Conservation (phyloP, 2,797 vertebrate species). For the Petrocephalus schoutedeni region DNA sequence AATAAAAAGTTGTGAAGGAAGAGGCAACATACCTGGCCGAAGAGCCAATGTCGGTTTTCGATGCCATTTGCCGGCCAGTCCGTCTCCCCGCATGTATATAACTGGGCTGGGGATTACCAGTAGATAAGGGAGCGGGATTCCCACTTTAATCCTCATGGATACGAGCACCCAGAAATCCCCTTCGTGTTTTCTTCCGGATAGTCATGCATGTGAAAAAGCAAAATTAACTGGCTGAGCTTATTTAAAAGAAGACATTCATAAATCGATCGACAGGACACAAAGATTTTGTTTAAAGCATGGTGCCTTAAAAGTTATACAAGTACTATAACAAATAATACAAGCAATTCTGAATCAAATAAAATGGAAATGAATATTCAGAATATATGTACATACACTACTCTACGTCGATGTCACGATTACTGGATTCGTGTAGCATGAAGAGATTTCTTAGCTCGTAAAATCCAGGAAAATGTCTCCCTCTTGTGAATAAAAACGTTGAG, state of each 20-base stretch:
- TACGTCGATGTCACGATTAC: background rate
- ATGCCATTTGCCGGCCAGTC: background rate
- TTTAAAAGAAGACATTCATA: background rate
- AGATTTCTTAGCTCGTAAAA: background rate
- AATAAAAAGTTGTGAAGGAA: background rate
- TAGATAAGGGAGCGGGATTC: background rate
- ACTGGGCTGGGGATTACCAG: background rate
- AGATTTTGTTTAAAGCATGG: background rate
- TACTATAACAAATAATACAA: background rate
- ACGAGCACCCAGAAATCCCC: background rate
- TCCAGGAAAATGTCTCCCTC: conserved; percentile 12
- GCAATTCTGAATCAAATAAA: background rate
- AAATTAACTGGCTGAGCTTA: background rate
- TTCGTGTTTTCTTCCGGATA: background rate
- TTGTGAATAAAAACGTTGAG: background rate
- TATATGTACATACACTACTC: background rate
- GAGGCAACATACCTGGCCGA: background rate
- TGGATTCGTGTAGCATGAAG: background rate
- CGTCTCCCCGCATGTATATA: background rate
- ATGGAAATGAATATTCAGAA: background rate
- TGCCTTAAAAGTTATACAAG: background rate
- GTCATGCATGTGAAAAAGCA: background rate
- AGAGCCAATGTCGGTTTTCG: background rate
- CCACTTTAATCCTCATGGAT: conserved; percentile 3
- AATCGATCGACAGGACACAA: background rate